phyloP scores from a whole-genome alignment of 2,113 vertebrate genomes.

The Rousettus leschenaultii region DNA sequence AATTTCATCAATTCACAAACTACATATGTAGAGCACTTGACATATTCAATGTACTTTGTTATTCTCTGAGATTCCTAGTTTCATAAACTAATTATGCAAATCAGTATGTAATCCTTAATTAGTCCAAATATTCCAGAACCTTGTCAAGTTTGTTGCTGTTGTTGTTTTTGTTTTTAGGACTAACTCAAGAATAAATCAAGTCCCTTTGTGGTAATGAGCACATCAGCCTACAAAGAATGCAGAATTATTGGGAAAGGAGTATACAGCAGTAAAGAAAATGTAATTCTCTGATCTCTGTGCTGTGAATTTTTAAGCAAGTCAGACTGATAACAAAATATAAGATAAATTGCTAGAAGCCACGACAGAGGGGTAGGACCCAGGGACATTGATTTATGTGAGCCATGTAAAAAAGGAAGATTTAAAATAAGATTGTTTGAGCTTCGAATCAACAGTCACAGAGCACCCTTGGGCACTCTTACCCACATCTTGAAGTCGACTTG shows the following conservation, averaged over 20 bases:
- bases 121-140: background rate
- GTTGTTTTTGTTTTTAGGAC: background rate
- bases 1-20: background rate
- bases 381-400: background rate
- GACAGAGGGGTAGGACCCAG: background rate
- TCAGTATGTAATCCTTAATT: background rate
- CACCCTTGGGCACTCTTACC: background rate
- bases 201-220: background rate
- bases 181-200: background rate
- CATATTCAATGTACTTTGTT: background rate
- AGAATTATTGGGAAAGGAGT: background rate
- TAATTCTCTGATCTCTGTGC: background rate
- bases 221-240: background rate
- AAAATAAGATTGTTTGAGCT: background rate
- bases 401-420: background rate
- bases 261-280: background rate
- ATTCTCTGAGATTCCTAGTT: background rate
- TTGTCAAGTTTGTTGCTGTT: background rate
- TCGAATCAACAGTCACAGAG: background rate
- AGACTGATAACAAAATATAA: background rate
- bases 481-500: background rate
- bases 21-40: background rate
- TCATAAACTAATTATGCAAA: background rate
- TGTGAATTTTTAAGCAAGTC: conserved; percentile 16
- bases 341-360: background rate